These are phyloP conservation scores for Microplitis demolitor DNA, from an alignment of 1,140 invertebrate genomes.

Conservation along the genomic window DNA sequence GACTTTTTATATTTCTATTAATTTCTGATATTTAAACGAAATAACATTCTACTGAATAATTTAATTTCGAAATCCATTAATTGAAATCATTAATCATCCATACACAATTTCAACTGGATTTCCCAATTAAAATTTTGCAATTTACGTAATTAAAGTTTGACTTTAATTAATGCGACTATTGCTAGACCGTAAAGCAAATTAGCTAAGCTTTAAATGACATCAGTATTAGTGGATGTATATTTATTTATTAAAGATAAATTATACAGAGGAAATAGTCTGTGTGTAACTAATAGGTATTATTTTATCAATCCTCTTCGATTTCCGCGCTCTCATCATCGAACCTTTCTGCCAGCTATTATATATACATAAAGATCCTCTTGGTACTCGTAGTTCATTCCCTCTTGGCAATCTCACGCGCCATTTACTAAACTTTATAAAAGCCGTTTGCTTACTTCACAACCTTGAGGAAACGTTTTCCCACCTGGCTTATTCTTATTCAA, in stretches of 20 bases:
- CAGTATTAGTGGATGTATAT: background rate
- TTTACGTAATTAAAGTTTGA: background rate
- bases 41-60: background rate
- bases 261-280: too few species aligned
- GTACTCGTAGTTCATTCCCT: background rate
- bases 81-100: background rate
- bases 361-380: too few species aligned
- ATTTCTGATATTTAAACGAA: background rate
- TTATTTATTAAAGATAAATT: too few species aligned
- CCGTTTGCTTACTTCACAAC: slow-evolving; percentile 23
- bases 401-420: background rate
- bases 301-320: too few species aligned
- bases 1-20: too few species aligned
- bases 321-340: background rate
- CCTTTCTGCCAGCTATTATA: background rate
- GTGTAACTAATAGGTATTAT: too few species aligned
- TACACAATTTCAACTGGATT: background rate
- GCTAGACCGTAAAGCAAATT: background rate
- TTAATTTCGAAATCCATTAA: background rate
- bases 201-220: background rate
- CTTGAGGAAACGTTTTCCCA: slow-evolving; percentile 17
- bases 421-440: slow-evolving; percentile 26
- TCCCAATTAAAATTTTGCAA: background rate
- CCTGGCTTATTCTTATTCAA: background rate
- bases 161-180: background rate